phyloP scores from a whole-genome alignment of 2,888 invertebrate species.

The Tineola bisselliella region DNA sequence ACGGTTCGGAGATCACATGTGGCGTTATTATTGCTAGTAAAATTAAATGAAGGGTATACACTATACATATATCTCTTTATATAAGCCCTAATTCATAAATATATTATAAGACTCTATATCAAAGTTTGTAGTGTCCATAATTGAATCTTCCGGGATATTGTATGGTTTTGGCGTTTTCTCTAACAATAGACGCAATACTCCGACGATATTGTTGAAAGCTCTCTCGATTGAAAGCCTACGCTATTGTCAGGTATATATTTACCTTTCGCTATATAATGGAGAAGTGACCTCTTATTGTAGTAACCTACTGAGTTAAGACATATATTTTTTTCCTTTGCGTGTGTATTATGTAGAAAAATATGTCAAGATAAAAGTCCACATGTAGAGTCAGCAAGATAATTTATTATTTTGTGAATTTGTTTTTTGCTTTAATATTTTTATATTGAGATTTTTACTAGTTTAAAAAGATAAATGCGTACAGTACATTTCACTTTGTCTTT shows the following conservation, averaged over 20 bases:
- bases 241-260: slow-evolving; percentile 6
- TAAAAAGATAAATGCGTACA: too few species aligned
- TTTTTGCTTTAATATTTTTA: too few species aligned
- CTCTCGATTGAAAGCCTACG: slow-evolving; percentile 10
- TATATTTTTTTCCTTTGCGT: background rate
- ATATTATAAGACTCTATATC: background rate
- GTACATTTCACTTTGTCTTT: too few species aligned
- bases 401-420: too few species aligned
- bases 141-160: slow-evolving; percentile 23
- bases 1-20: too few species aligned
- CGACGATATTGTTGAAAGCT: slow-evolving; percentile 4
- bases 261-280: background rate
- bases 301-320: background rate
- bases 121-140: slow-evolving; percentile 14
- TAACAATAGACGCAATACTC: slow-evolving; percentile 11
- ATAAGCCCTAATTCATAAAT: too few species aligned
- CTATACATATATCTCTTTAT: too few species aligned
- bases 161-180: slow-evolving; percentile 24
- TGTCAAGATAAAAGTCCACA: background rate
- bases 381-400: too few species aligned
- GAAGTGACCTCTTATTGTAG: background rate
- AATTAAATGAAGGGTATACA: too few species aligned
- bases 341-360: background rate
- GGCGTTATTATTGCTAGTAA: too few species aligned
- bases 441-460: too few species aligned